Conservation (phyloP, 1,140 invertebrate species). For the Drusus annulatus region DNA sequence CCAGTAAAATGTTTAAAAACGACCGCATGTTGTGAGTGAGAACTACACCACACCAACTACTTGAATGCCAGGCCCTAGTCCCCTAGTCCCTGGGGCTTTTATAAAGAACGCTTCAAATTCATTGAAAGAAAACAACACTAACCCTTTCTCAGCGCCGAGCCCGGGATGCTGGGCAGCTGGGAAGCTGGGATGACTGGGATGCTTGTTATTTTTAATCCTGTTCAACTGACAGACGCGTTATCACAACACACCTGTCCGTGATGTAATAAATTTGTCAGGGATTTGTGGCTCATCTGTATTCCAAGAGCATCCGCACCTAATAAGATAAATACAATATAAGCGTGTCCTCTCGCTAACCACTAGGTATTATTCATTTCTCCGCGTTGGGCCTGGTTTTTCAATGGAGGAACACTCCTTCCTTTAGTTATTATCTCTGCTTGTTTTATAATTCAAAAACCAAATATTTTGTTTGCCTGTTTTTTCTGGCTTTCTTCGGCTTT, state of each 20-base stretch:
- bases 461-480: background rate
- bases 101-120: constrained; percentile 30
- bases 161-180: background rate
- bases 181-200: background rate
- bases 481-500: too few species aligned
- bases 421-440: background rate
- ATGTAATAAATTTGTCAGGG: constrained; percentile 41
- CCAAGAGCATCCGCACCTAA: constrained; percentile 27
- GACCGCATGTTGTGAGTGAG: background rate
- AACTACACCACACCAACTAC: too few species aligned
- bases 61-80: background rate
- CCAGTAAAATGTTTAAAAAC: background rate
- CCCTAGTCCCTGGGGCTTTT: background rate
- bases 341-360: constrained; percentile 28
- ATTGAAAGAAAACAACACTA: constrained; percentile 29
- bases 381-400: constrained; percentile 18
- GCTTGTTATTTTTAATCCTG: constrained; percentile 34
- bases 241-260: constrained; percentile 45
- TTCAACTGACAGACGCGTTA: constrained; percentile 35
- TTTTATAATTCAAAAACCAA: background rate
- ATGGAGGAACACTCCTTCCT: background rate
- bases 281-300: constrained; percentile 42
- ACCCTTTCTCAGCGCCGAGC: constrained; percentile 24
- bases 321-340: constrained; percentile 39
- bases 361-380: constrained; percentile 27